These are phyloP conservation scores for Digitonthophagus gazella DNA, from an alignment of 2,888 invertebrate species.

Conservation along the genomic window DNA sequence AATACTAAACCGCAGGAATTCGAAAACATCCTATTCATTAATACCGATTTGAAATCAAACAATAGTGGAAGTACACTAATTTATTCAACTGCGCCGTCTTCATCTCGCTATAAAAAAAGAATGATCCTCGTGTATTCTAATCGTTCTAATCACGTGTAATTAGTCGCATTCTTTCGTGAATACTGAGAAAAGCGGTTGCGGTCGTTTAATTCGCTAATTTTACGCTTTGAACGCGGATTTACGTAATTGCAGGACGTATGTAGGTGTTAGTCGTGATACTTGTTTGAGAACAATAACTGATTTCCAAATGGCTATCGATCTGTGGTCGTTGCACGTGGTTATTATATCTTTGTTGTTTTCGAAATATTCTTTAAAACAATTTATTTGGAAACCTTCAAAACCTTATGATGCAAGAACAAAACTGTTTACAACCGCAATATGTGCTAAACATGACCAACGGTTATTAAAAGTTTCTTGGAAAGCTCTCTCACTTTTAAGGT, in stretches of 20 bases:
- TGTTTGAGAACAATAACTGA: too few species aligned
- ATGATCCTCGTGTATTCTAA: not conserved
- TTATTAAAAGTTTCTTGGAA: not conserved
- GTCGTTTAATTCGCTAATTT: not conserved
- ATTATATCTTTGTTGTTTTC: too few species aligned
- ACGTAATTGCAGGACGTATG: not conserved
- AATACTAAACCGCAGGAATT: not conserved
- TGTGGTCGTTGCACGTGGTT: too few species aligned
- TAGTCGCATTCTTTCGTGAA: not conserved
- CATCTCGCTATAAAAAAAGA: not conserved
- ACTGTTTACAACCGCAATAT: not conserved
- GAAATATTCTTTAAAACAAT: too few species aligned
- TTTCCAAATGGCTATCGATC: too few species aligned
- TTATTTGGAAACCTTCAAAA: too few species aligned
- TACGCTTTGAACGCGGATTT: not conserved
- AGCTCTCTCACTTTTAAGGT: not conserved
- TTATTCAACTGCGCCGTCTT: not conserved
- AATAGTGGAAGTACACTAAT: not conserved
- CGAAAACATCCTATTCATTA: not conserved
- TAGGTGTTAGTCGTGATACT: not conserved
- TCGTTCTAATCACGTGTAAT: not conserved
- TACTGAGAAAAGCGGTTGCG: not conserved
- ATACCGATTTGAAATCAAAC: not conserved
- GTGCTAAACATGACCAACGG: not conserved
- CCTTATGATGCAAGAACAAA: not conserved